Evolutionary conservation across 1,140 invertebrate species (phyloP).

Genomic region (Melipona quadrifasciata): DNA sequence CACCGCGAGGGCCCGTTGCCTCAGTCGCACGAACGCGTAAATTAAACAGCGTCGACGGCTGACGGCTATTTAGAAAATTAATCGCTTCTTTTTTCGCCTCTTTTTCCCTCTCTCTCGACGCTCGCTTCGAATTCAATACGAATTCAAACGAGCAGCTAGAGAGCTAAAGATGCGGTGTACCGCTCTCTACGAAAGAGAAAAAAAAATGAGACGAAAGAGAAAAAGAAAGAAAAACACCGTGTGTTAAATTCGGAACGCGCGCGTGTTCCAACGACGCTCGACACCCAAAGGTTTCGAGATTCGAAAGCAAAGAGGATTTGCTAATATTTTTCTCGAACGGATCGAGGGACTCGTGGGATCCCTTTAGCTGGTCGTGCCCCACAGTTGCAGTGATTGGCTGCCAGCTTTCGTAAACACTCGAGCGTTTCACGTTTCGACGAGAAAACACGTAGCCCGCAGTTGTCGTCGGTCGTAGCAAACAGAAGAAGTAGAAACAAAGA

Average conservation of each 20-base stretch:
- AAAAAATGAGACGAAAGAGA: too few species aligned
- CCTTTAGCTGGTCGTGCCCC: not conserved
- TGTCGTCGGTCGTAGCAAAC: constrained; percentile 39
- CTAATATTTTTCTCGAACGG: constrained; percentile 61
- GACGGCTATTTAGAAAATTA: constrained; percentile 59
- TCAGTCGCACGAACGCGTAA: constrained; percentile 58
- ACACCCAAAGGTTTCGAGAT: not conserved
- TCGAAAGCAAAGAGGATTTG: constrained; percentile 34
- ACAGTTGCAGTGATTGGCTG: not conserved
- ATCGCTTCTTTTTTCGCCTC: constrained; percentile 42
- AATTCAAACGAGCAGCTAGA: not conserved
- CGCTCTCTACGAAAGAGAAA: not conserved
- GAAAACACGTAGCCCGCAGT: not conserved
- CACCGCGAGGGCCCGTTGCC: not conserved
- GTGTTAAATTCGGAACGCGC: not conserved
- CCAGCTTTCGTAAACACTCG: constrained; percentile 59
- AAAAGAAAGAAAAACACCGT: not conserved
- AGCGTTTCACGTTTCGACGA: constrained; percentile 39
- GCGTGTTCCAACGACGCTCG: not conserved
- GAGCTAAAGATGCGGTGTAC: too few species aligned
- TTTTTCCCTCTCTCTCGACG: constrained; percentile 4
- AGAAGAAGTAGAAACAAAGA: constrained; percentile 8
- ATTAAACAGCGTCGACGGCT: constrained; percentile 59
- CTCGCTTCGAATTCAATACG: constrained; percentile 16
- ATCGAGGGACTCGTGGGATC: constrained; percentile 35